Base-by-base conservation (phyloP, 2,113 vertebrate species). In the Microtus pennsylvanicus region DNA sequence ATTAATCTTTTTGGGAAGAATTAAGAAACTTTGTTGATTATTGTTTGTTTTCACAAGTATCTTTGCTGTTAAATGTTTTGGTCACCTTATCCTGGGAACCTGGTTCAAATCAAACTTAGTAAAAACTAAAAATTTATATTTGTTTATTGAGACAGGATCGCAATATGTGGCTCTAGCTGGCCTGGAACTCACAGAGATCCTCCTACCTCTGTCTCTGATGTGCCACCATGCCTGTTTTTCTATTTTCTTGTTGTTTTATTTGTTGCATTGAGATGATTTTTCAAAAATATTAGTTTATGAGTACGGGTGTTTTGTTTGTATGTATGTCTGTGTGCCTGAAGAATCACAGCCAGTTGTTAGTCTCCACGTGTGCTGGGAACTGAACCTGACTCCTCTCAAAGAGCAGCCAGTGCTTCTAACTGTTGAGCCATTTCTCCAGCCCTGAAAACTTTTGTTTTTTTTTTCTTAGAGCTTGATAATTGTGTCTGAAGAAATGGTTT, bases 31-130 rank as follows among this genome's bases (percentile, higher is more conserved):
- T 74, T 77, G 50, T 94, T 70, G 10, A 63, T 89, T 94, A 92
- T 52, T 50, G 28, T 75, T 94, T 87, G 72, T 22, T 93, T 95
- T 93, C 63, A 70, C 75, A 83, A 50, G 33, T 83, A 94, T 80
- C 80, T 92, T 69, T 58, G n/a, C 9, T 30, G 22, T 93, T 61
- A 83, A 16, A 17, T 93, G 50, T 78, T 96, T 96, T 90, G n/a
- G 11, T 94, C 52, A 50, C 45, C 7, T 96, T 74, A 61, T 50
- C 22, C 55, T 63, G 65, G 69, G 67, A 75, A 80, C 70, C 65
- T 77, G 70, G 77, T 45, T 90, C 74, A 93, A 82, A 90, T 75
- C 38, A 92, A 38, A 35, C 12, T 85, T 78, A 93, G 75, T 30
- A 1, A 42, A 81, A 86, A n/a, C 75, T 88, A 61, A 90, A 95